Percentiles rank a stretch among this genome's conserved stretches.
phyloP scores from a whole-genome alignment of 2,113 vertebrate species.

The Meleagris gallopavo region DNA sequence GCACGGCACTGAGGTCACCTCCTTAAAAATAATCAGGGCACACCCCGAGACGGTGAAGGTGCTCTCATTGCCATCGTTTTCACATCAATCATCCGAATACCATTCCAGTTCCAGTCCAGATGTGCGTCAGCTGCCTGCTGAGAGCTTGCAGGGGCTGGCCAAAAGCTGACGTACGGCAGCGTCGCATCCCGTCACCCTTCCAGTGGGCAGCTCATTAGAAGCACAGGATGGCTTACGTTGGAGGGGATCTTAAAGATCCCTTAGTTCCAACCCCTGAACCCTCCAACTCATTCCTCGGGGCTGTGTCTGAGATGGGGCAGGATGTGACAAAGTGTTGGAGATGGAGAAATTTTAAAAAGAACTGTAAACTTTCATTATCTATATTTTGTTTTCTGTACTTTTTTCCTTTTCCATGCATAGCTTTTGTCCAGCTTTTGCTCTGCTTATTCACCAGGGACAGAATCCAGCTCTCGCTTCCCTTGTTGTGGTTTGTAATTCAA shows the following conservation, averaged over 20 bases:
- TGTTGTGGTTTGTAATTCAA: not conserved
- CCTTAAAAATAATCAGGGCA: not conserved
- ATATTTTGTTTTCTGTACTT: not conserved
- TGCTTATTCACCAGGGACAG: not conserved
- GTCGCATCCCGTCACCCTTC: not conserved
- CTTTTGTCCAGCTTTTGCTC: not conserved
- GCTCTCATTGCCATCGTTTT: not conserved
- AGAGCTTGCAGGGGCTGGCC: fast-evolving
- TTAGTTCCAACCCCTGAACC: too few species aligned
- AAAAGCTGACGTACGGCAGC: fast-evolving
- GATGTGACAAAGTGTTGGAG: not conserved
- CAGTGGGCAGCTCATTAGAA: too few species aligned
- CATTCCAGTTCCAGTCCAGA: not conserved
- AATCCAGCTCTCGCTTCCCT: fast-evolving
- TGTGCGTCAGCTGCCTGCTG: fast-evolving
- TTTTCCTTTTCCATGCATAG: not conserved
- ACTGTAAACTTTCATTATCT: not conserved
- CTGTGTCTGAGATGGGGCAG: not conserved
- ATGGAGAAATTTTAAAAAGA: not conserved
- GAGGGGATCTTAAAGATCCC: too few species aligned
- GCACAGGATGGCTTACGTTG: too few species aligned
- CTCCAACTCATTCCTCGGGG: fast-evolving
- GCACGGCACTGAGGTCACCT: conserved; percentile 14
- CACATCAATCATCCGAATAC: not conserved
- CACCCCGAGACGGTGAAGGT: not conserved